phyloP scores from a whole-genome alignment of 2,113 vertebrate species.

The Furnarius figulus region DNA sequence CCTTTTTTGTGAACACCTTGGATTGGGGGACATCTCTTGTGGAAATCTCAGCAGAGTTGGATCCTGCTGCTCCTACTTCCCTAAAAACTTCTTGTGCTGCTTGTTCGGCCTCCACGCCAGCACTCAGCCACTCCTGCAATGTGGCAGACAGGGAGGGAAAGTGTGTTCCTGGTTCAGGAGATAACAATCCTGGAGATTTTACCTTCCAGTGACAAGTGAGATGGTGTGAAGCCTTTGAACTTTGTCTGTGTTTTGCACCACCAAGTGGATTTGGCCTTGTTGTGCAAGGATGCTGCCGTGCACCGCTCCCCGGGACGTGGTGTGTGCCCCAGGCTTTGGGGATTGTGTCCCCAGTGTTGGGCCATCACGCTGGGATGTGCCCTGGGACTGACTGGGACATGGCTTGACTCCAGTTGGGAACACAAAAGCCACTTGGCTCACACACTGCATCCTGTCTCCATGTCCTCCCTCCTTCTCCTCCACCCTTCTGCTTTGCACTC shows the following conservation, averaged over 20 bases:
- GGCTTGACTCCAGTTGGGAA: neutral
- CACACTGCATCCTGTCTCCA: rapidly evolving
- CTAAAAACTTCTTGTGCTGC: neutral
- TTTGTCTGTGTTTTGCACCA: neutral
- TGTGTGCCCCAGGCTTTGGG: rapidly evolving
- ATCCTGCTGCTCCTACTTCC: neutral
- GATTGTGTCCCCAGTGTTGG: rapidly evolving
- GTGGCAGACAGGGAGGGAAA: neutral
- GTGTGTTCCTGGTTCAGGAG: neutral
- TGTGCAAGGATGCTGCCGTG: neutral
- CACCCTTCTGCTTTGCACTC: neutral
- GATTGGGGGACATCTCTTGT: neutral
- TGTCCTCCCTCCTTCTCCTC: neutral
- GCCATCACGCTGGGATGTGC: rapidly evolving
- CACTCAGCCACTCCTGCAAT: rapidly evolving
- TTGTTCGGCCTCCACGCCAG: neutral
- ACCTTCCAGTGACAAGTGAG: neutral
- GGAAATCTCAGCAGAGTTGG: neutral
- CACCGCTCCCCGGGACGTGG: rapidly evolving
- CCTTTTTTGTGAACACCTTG: neutral
- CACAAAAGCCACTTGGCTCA: neutral
- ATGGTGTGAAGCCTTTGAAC: neutral
- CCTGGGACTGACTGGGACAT: neutral
- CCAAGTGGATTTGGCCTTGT: neutral
- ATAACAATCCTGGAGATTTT: neutral